phyloP scores from a whole-genome alignment of 1,140 invertebrate genomes.

The Branchinecta lynchi region DNA sequence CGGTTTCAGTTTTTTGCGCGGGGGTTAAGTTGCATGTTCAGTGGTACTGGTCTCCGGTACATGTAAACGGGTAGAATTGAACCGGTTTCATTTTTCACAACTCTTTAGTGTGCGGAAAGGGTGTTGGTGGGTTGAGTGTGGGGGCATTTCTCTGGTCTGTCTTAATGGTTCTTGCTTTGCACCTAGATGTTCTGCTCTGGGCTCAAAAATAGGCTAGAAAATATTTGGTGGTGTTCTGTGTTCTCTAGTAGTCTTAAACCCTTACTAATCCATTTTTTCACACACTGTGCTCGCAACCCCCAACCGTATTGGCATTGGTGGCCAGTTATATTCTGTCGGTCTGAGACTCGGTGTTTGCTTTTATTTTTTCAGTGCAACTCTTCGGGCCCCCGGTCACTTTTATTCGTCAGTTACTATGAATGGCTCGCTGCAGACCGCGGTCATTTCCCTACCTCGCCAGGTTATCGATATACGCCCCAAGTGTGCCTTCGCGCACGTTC shows the following conservation, averaged over 20 bases:
- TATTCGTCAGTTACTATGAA: not conserved
- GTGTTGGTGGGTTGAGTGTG: too few species aligned
- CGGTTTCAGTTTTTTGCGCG: not conserved
- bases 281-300: not conserved
- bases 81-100: not conserved
- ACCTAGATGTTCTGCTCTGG: not conserved
- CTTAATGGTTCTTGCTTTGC: not conserved
- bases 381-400: not conserved
- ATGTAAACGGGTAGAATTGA: not conserved
- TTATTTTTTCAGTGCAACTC: slow-evolving; percentile 11
- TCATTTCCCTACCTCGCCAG: not conserved
- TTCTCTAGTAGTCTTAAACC: not conserved
- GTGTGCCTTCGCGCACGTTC: slow-evolving; percentile 6
- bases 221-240: slow-evolving; percentile 5
- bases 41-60: not conserved
- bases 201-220: not conserved
- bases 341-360: slow-evolving; percentile 7
- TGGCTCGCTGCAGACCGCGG: slow-evolving; percentile 1
- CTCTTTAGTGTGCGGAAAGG: not conserved
- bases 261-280: not conserved
- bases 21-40: not conserved
- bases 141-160: too few species aligned
- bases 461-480: not conserved
- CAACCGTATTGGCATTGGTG: not conserved
- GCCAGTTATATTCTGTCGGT: slow-evolving; percentile 3